Base-by-base conservation (phyloP, 2,113 vertebrate species). In the Epinephelus fuscoguttatus region DNA sequence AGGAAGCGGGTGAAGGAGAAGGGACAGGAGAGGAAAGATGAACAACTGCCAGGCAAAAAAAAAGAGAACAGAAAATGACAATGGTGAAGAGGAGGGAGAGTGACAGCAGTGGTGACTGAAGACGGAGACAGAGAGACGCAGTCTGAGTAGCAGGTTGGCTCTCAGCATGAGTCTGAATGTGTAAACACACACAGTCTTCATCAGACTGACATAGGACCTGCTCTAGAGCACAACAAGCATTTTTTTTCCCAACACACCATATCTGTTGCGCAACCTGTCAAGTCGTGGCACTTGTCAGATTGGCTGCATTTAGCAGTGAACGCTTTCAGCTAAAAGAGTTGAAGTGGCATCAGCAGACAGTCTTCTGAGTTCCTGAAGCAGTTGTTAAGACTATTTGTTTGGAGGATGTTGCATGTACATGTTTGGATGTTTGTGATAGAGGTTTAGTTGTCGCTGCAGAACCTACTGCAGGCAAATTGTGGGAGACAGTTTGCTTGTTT, bases 261-360 rank as follows among this genome's bases (percentile, higher is more conserved):
- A 56, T 78, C 79, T 56, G 19, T 11, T 15, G 45, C 14, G 17
- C 52, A 30, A 73, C 55, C 63, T 87, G 84, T 83, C 81, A 68
- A 27, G 75, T 70, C 50, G 4, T 52, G 21, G 81, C 53, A 76
- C 45, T 40, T 69, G 70, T 84, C 75, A 85, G 78, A 81, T 75
- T 56, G 84, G n/a, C 50, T 82, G 47, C 75, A 60, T 82, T 90
- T 85, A 78, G 83, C 63, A 17, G 68, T 10, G 25, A 55, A 56
- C 1, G 21, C 55, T 74, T 27, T 61, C 45, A 61, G 59, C 49
- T 63, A 53, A 78, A 59, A 76, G 47, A 45, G 45, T n/a, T 23
- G 42, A 79, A 53, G 64, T 7, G 0, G 64, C 55, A 40, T 59
- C 64, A 45, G 49, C 59, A 30, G 70, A 71, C 55, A 40, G 57